Evolutionary conservation across 2,113 vertebrate species (phyloP).

Genomic region (Mionectes macconnelli): DNA sequence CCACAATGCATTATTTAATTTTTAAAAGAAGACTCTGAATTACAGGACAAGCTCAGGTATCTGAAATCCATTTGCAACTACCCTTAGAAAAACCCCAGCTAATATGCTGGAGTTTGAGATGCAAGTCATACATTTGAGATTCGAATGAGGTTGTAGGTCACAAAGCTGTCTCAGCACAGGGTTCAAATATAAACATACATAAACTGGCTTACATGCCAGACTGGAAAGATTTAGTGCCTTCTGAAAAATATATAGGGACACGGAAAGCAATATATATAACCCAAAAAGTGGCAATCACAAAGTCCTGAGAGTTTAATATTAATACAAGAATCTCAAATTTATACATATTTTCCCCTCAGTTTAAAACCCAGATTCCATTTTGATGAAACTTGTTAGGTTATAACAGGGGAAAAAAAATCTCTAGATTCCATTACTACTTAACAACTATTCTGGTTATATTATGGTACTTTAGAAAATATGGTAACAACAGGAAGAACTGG

Average conservation of each 20-base stretch:
- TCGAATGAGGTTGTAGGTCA: conserved; percentile 63
- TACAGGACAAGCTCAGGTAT: background rate
- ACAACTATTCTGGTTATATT: background rate
- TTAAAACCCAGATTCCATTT: background rate
- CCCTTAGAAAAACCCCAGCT: background rate
- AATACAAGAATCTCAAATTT: conserved; percentile 28
- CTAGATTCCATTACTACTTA: background rate
- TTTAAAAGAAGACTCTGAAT: background rate
- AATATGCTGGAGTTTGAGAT: conserved; percentile 27
- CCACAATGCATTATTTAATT: background rate
- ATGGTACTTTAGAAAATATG: background rate
- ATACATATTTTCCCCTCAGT: background rate
- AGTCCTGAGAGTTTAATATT: conserved; percentile 63
- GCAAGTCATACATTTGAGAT: conserved; percentile 44
- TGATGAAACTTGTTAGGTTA: background rate
- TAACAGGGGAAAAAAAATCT: background rate
- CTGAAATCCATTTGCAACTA: background rate
- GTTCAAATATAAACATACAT: conserved; percentile 67
- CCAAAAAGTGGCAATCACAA: conserved; percentile 56
- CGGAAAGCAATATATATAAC: conserved; percentile 51
- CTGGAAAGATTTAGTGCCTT: conserved; percentile 47
- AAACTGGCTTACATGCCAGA: conserved; percentile 43
- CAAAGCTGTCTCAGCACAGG: conserved; percentile 49
- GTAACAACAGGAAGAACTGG: background rate
- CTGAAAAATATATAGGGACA: conserved; percentile 64